These are phyloP conservation scores for Protobothrops mucrosquamatus DNA, from an alignment of 2,113 vertebrate species.

Conservation along the genomic window DNA sequence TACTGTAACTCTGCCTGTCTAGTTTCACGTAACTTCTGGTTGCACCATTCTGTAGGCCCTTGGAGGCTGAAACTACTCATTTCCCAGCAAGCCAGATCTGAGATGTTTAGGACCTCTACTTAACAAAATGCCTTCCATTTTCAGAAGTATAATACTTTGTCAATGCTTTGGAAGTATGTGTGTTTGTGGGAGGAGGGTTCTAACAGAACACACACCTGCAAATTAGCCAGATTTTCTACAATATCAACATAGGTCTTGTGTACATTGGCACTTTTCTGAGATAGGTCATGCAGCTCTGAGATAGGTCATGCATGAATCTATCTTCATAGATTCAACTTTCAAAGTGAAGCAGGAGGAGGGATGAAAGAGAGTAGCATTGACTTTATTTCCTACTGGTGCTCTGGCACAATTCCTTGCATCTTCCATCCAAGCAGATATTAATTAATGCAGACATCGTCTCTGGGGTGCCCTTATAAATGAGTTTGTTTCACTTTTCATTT, in stretches of 20 bases:
- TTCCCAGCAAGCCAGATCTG: not conserved
- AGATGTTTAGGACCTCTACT: not conserved
- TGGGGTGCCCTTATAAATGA: not conserved
- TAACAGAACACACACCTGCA: not conserved
- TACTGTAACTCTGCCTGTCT: not conserved
- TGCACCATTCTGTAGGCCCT: not conserved
- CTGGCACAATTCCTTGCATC: not conserved
- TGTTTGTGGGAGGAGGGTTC: not conserved
- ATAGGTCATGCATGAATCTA: not conserved
- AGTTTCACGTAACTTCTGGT: not conserved
- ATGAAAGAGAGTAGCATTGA: not conserved
- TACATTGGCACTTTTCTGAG: not conserved
- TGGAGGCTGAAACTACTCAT: not conserved
- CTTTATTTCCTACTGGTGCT: not conserved
- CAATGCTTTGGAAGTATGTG: not conserved
- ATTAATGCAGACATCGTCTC: not conserved
- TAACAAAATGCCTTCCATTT: not conserved
- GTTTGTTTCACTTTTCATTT: not conserved
- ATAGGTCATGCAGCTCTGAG: not conserved
- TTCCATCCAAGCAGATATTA: not conserved
- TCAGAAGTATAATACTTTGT: not conserved
- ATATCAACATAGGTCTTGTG: not conserved
- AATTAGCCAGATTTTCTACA: not conserved
- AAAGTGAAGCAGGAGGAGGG: not conserved
- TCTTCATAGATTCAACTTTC: not conserved